Conservation (phyloP, 1,140 invertebrate genomes). For the Psix sp. region DNA sequence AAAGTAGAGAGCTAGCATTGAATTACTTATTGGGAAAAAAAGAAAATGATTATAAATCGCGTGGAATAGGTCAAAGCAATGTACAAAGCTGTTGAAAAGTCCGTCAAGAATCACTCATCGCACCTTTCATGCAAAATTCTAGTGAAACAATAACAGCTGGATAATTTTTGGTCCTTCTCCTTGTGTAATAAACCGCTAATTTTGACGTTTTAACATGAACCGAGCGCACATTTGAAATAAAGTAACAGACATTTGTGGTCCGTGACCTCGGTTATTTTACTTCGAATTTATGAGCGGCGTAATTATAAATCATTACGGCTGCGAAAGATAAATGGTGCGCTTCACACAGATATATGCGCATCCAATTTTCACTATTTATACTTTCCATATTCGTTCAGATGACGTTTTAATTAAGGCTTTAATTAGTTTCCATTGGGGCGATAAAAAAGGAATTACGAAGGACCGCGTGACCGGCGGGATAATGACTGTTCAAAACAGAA, state of each 20-base stretch:
- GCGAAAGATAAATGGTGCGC: constrained; percentile 41
- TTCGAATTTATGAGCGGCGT: constrained; percentile 29
- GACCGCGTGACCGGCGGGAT: not conserved
- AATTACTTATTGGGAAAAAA: no score
- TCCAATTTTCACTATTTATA: constrained; percentile 43
- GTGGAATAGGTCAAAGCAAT: no score
- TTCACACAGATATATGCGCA: constrained; percentile 13
- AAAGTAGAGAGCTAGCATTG: no score
- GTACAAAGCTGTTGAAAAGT: no score
- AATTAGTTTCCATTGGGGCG: constrained; percentile 37
- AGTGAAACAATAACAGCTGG: no score
- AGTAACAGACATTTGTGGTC: constrained; percentile 34
- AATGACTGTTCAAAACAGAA: constrained; percentile 16
- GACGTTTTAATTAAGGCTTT: constrained; percentile 45
- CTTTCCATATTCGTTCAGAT: constrained; percentile 35
- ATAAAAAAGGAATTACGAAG: constrained; percentile 1
- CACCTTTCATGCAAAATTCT: no score
- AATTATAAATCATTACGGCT: constrained; percentile 54
- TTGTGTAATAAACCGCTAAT: constrained; percentile 42
- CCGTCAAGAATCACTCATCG: no score
- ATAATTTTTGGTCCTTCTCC: constrained; percentile 34
- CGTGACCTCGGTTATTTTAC: constrained; percentile 36
- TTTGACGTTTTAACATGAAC: constrained; percentile 42
- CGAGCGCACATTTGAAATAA: constrained; percentile 34
- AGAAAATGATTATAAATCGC: no score